phyloP scores from a whole-genome alignment of 2,113 vertebrate genomes.

The Glareola pratincola region DNA sequence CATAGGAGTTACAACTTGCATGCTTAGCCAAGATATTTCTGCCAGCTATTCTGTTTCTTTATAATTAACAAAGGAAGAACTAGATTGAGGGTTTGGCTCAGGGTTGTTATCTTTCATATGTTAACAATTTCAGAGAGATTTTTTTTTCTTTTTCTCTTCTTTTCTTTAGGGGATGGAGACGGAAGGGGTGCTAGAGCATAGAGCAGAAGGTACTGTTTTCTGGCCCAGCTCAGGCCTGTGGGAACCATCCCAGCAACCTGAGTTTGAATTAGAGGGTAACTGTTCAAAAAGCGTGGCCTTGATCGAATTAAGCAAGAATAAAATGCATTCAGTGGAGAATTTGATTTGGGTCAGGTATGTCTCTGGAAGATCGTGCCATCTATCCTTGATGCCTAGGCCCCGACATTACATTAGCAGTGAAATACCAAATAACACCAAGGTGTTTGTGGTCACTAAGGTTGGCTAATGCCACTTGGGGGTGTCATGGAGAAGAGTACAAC shows the following conservation, averaged over 20 bases:
- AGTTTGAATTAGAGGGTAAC: background rate
- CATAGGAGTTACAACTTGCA: background rate
- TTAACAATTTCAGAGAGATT: background rate
- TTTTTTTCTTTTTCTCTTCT: background rate
- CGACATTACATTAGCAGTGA: background rate
- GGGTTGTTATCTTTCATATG: background rate
- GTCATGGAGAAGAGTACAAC: fast-evolving
- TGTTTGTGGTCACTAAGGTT: background rate
- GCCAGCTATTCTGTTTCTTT: background rate
- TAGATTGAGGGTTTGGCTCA: background rate
- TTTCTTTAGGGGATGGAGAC: background rate
- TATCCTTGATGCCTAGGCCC: background rate
- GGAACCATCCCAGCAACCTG: background rate
- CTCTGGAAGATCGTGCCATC: background rate
- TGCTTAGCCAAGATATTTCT: background rate
- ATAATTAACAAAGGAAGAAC: conserved; percentile 12
- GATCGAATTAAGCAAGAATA: background rate
- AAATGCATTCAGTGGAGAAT: background rate
- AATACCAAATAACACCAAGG: background rate
- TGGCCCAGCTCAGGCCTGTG: background rate
- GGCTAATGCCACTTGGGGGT: background rate
- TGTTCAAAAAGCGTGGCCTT: background rate
- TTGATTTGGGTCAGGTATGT: background rate
- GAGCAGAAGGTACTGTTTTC: background rate
- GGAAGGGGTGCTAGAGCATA: background rate